Base-by-base conservation (phyloP, 2,888 invertebrate genomes). In the Melitaea athalia region DNA sequence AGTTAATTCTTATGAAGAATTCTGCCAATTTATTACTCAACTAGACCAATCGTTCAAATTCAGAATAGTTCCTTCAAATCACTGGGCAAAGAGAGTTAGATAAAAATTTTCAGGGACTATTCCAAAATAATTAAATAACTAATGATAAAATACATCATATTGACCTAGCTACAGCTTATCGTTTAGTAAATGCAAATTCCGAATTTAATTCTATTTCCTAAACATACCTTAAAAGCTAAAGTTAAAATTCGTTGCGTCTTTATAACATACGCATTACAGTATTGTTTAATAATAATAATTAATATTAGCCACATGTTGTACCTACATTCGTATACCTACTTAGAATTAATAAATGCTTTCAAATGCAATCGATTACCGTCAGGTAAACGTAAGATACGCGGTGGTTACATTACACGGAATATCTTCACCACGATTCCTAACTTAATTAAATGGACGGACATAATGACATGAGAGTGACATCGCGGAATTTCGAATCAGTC, bases 61-160 rank as follows among this genome's bases (percentile, higher is more conserved):
- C 91, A 91, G 90, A 92, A 92, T 92, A 91, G 78, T 89, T 90
- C 86, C 91, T 47, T 82, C 79, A 88, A 91, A 79, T 76, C 70
- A 53, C 61, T 71, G 61, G 67, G 60, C 57, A 52, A 57, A 66
- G 42, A 43, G 50, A 63, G 42, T 67, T 63, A 57, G 64, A 64
- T 66, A 52, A 63, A 38, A 69, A 81, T 86, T 88, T 85, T 82
- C 70, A 81, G 92, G 88, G 88, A 92, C 78, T 86, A 89, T 92
- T 92, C 91, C 92, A 89, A 92, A 85, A 64, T 60, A 45, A 49
- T 49, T 49, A 14, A 68, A 67, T 47, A 64, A n/a, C 61, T 64
- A 47, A 17, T 33, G 50, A 63, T 62, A 49, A n/a, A n/a, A 59
- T 38, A 78, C 77, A 80, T 82, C 66, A 38, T 3, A 38, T 49